These are phyloP conservation scores for Oreotrochilus melanogaster DNA, from an alignment of 2,113 vertebrate species.

Conservation along the genomic window DNA sequence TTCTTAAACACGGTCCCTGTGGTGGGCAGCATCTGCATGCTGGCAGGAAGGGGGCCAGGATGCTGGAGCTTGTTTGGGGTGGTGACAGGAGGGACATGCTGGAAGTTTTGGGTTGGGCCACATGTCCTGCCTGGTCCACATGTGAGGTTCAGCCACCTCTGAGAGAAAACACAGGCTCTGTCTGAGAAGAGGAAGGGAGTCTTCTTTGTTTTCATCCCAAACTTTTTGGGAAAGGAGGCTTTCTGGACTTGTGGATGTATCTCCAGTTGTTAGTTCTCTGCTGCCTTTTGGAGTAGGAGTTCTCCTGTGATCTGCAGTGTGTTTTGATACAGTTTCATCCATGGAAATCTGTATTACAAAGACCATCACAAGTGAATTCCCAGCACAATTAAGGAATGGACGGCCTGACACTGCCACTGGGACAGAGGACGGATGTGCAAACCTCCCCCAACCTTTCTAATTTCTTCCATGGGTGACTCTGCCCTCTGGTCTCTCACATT, in stretches of 20 bases:
- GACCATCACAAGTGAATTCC: background rate
- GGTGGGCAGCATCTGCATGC: background rate
- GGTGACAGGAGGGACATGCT: background rate
- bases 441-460: background rate
- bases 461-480: background rate
- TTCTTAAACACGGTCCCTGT: background rate
- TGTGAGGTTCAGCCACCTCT: background rate
- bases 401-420: background rate
- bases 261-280: background rate
- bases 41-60: background rate
- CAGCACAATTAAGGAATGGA: background rate
- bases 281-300: background rate
- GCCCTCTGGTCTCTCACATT: background rate
- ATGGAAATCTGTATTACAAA: background rate
- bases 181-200: background rate
- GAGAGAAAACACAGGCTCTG: background rate
- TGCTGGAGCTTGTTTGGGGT: background rate
- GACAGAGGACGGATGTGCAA: background rate
- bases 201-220: background rate
- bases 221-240: background rate
- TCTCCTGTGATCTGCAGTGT: background rate
- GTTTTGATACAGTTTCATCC: background rate
- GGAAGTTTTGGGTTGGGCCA: background rate
- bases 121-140: accelerated
- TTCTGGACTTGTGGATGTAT: accelerated